These are phyloP conservation scores for Chionoecetes opilio DNA, from an alignment of 1,140 invertebrate species.

Conservation along the genomic window DNA sequence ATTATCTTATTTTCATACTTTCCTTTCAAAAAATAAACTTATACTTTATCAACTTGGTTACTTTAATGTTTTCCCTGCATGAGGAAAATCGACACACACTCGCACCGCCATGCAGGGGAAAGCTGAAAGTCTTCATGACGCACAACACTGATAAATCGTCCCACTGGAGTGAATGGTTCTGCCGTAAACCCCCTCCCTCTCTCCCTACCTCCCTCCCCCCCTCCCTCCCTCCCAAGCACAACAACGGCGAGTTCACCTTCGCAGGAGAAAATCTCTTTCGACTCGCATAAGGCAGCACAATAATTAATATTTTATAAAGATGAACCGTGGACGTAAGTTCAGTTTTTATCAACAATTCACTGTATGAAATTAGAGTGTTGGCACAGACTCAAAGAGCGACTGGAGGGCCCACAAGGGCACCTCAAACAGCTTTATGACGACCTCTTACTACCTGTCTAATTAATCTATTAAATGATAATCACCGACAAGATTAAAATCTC, in stretches of 20 bases:
- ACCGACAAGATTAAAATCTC: not conserved
- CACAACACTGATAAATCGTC: not conserved
- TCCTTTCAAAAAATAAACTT: too few relatives aligned
- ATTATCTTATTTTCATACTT: too few relatives aligned
- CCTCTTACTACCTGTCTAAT: conserved; percentile 15
- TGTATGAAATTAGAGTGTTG: not conserved
- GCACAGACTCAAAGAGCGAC: not conserved
- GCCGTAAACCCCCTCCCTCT: not conserved
- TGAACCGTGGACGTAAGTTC: not conserved
- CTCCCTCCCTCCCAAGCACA: not conserved
- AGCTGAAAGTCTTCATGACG: not conserved
- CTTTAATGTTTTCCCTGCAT: not conserved
- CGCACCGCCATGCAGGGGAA: not conserved
- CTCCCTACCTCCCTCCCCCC: not conserved
- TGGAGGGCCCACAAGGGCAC: not conserved
- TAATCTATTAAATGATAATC: conserved; percentile 32
- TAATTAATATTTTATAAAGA: conserved; percentile 28
- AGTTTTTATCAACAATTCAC: not conserved
- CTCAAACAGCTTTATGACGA: not conserved
- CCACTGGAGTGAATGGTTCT: not conserved
- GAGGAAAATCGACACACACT: not conserved
- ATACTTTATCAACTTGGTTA: too few relatives aligned
- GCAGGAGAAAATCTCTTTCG: not conserved
- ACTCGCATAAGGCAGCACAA: not conserved
- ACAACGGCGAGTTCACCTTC: not conserved